Evolutionary conservation across 2,888 invertebrate species (phyloP), one percentile per base, ranked within the genome.

Genomic region (Cryptocheilus praepositus): DNA sequence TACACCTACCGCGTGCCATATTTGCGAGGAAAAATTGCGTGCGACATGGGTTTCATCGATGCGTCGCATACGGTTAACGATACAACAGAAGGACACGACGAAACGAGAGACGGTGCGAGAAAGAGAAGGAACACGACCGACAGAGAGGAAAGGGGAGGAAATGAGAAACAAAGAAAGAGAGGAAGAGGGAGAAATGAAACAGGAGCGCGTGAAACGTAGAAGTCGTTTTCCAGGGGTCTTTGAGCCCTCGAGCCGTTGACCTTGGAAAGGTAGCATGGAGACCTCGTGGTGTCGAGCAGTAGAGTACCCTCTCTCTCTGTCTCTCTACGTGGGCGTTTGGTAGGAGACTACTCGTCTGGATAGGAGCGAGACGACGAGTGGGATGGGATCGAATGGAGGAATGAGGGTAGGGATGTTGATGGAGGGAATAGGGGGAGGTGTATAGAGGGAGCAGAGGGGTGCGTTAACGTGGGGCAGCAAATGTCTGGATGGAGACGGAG

Each of bases 251-350:
- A 81, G 79, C 74, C 75, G 81, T 77, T 81, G 81, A 81, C 81
- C 81, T 81, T 81, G 81, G 79, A 70, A 79, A 71, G 74, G 76
- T 77, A 80, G 76, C 77, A 75, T 73, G 77, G 73, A 77, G 69
- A 82, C 76, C 76, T 77, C 71, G 80, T 80, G 78, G 77, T 69
- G 74, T 74, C 69, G 73, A 70, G 76, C 73, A 69, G 76, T 77
- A 73, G 36, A 36, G 71, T 76, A 71, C 61, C 61, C 67, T 66
- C 51, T 43, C 64, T 70, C 70, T 36, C 36, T 7, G 28, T 36
- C 36, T 7, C 64, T 70, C 71, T 68, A 74, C 64, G 73, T 80
- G 64, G 77, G 74, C 68, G 74, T 74, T 72, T 53, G 69, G 70
- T 70, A 73, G 67, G 70, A 73, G 70, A 68, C 54, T 58, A 76